A percentile compares a stretch with the other conserved stretches of the same genome.
Conservation (phyloP, 1,140 invertebrate species). For the Ectropis grisescens region DNA sequence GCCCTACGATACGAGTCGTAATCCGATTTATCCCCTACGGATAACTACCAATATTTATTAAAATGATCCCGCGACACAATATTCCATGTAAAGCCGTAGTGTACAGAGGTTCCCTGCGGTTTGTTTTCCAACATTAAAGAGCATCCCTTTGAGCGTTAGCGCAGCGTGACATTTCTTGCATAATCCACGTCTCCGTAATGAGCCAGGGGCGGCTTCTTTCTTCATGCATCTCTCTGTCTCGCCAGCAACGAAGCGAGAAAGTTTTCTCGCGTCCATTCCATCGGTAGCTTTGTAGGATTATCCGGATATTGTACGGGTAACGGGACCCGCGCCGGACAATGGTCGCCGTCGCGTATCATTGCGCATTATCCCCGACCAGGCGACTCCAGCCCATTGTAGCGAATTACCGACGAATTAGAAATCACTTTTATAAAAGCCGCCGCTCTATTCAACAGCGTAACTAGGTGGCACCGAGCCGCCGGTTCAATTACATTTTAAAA, state of each 20-base stretch:
- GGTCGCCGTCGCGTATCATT: constrained; percentile 47
- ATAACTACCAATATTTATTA: no score
- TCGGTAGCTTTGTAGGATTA: constrained; percentile 59
- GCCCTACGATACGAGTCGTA: no score
- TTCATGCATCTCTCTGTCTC: constrained; percentile 33
- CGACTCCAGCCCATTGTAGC: constrained; percentile 37
- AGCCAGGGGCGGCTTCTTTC: constrained; percentile 39
- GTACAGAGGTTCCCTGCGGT: constrained; percentile 33
- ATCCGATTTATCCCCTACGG: no score
- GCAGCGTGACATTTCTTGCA: constrained; percentile 36
- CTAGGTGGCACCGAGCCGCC: constrained; percentile 51
- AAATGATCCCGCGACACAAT: no score
- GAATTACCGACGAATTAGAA: constrained; percentile 63
- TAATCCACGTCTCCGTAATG: constrained; percentile 44
- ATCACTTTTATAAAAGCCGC: constrained; percentile 36
- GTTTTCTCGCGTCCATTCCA: constrained; percentile 45
- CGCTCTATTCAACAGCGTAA: constrained; percentile 44
- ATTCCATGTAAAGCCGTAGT: no score
- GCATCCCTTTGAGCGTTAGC: constrained; percentile 28
- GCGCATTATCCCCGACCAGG: constrained; percentile 44
- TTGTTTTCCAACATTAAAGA: constrained; percentile 39
- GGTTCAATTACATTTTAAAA: constrained; percentile 15
- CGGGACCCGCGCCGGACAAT: constrained; percentile 45
- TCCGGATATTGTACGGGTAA: constrained; percentile 51
- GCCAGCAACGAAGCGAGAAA: constrained; percentile 62